phyloP scores from a whole-genome alignment of 2,797 vertebrate species.

The Microctenopoma stevenorrisi region DNA sequence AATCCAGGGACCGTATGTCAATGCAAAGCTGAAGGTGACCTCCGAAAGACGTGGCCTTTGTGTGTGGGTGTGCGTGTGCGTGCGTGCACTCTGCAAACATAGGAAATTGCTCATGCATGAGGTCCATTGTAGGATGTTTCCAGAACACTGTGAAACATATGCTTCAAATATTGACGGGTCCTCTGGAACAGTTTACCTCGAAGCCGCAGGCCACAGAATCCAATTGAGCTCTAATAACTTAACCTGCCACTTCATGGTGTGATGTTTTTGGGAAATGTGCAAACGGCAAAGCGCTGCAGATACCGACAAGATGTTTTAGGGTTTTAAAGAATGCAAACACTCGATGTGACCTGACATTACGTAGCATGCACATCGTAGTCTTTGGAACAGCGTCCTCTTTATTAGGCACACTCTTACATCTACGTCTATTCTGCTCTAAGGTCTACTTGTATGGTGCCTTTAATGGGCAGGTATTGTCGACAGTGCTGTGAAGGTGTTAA shows the following conservation, averaged over 20 bases:
- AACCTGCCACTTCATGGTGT: constrained; percentile 61
- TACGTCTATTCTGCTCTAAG: background rate
- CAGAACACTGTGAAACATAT: constrained; percentile 72
- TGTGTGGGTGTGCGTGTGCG: no score
- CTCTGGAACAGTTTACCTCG: constrained; percentile 68
- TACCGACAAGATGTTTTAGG: constrained; percentile 28
- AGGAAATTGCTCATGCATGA: constrained; percentile 55
- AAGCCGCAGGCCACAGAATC: constrained; percentile 56
- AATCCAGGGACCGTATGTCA: constrained; percentile 46
- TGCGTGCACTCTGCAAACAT: constrained; percentile 9
- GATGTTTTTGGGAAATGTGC: constrained; percentile 58
- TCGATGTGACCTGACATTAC: constrained; percentile 8
- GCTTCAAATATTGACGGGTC: constrained; percentile 63
- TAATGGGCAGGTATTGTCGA: no score
- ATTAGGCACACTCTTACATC: no score
- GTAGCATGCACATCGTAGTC: background rate
- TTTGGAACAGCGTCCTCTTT: background rate
- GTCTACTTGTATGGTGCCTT: no score
- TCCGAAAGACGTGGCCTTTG: constrained; percentile 11
- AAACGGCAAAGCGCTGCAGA: constrained; percentile 53
- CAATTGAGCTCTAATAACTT: constrained; percentile 68
- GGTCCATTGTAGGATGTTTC: constrained; percentile 58
- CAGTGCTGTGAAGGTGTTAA: background rate
- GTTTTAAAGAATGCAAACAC: constrained; percentile 16
- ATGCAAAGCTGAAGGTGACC: constrained; percentile 8